Base-by-base conservation (phyloP, 1,140 invertebrate species). In the Solen grandis region DNA sequence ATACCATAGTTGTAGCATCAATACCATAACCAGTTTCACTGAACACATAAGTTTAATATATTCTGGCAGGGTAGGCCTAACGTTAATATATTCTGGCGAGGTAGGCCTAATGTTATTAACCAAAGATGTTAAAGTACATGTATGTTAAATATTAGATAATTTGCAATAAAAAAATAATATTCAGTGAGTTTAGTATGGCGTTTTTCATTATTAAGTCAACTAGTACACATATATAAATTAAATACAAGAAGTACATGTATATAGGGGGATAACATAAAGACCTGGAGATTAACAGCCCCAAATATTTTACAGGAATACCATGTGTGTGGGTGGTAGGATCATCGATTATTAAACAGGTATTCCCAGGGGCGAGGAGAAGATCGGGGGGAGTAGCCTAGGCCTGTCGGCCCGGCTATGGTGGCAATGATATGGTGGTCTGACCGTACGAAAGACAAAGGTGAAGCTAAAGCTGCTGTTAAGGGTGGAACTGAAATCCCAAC, bases 291-390 rank as follows among this genome's bases (percentile, higher is more conserved):
- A n/a, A n/a, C 54, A 57, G 54, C 29, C 54, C 54, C 29, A 10
- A 57, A 57, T n/a, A 27, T 27, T 57, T 57, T 57, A 57, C 54
- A 57, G 54, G n/a, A 5, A 8, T 57, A 57, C 54, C 54, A 57
- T 57, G 54, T n/a, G 54, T 57, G 54, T 57, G 54, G 54, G 54
- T 57, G 54, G 54, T 57, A 57, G 54, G 54, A 57, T 57, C n/a
- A 57, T 10, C 54, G 29, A 57, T 57, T 57, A 57, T 57, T 57
- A 57, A 57, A 57, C n/a, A 27, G 5, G 54, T 27, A 10, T 57
- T 57, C n/a, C 54, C n/a, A 27, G n/a, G 54, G n/a, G 54, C 54
- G 29, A 57, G 54, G 29, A 57, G n/a, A 57, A 57, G 54, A 57
- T 5, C 5, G n/a, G n/a, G 29, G n/a, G 5, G n/a, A n/a, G n/a